These are phyloP conservation scores for Sipha flava DNA, from an alignment of 1,140 invertebrate genomes.

Conservation along the genomic window DNA sequence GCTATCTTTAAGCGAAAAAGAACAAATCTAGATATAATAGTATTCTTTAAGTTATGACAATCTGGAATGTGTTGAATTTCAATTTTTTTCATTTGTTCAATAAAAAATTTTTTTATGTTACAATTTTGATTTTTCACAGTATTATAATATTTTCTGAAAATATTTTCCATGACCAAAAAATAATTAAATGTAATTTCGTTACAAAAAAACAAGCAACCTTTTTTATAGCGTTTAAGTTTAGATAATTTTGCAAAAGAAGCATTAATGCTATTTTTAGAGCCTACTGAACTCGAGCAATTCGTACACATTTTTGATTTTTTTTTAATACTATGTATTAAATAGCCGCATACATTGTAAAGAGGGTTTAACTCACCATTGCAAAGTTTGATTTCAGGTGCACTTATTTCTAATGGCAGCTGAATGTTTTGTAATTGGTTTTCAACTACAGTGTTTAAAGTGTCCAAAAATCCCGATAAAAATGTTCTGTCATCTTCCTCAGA, in stretches of 20 bases:
- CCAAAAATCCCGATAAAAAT: constrained; percentile 33
- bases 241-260: neutral
- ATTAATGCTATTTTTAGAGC: neutral
- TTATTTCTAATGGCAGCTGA: neutral
- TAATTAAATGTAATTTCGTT: neutral
- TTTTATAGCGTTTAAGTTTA: neutral
- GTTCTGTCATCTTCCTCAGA: constrained; percentile 34
- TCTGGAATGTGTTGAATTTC: neutral
- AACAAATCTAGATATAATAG: neutral
- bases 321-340: neutral
- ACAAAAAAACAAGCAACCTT: neutral
- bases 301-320: neutral
- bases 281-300: neutral
- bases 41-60: neutral
- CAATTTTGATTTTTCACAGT: neutral
- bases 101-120: neutral
- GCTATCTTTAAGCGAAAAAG: neutral
- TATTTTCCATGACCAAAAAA: neutral
- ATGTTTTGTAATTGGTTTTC: neutral
- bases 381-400: neutral
- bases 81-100: neutral
- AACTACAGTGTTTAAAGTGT: neutral
- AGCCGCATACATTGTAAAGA: neutral
- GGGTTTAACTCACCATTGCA: neutral
- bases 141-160: neutral